Base-by-base conservation (phyloP, 2,113 vertebrate species). In the Petaurus breviceps region DNA sequence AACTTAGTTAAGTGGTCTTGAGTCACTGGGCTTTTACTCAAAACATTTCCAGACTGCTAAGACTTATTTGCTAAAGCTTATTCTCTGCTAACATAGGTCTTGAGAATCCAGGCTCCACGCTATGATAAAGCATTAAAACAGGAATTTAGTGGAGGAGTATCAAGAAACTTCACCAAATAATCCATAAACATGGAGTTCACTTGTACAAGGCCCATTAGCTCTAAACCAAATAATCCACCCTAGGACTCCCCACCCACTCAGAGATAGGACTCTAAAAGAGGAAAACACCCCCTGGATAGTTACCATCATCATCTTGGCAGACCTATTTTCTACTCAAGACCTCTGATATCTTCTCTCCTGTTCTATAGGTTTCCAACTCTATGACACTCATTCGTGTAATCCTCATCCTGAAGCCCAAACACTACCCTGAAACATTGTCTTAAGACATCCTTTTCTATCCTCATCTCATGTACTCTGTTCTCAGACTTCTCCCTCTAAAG, bases 381-480 rank as follows among this genome's bases (percentile, higher is more conserved):
- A 19, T 43, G 68, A 43, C n/a, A n/a, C 84, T 90, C 49, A 51
- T 19, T 54, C 49, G 5, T 53, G 26, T 90, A 46, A 93, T 93
- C 93, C 91, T 90, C 89, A 22, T 37, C 24, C 84, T 92, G 51
- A 10, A 22, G 49, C 92, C 57, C 51, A 94, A 23, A 43, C 6
- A 43, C 19, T 4, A 91, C 28, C 31, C 53, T 90, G 54, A 91
- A 43, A 92, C 7, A 14, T 61, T 57, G 95, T 49, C 53, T 51
- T 51, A 94, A 77, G 94, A 93, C 31, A 12, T 54, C 92, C 49
- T 91, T 50, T 49, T 94, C n/a, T 84, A 31, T 54, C 54, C 46
- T 61, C 25, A 0, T 28, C 46, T 53, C 23, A 0, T 37, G 12
- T 54, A 53, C 49, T 50, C n/a, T 95, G 26, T 90, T 46, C 90